Base-by-base conservation (phyloP, 2,113 vertebrate genomes). In the Callopanchax toddi region DNA sequence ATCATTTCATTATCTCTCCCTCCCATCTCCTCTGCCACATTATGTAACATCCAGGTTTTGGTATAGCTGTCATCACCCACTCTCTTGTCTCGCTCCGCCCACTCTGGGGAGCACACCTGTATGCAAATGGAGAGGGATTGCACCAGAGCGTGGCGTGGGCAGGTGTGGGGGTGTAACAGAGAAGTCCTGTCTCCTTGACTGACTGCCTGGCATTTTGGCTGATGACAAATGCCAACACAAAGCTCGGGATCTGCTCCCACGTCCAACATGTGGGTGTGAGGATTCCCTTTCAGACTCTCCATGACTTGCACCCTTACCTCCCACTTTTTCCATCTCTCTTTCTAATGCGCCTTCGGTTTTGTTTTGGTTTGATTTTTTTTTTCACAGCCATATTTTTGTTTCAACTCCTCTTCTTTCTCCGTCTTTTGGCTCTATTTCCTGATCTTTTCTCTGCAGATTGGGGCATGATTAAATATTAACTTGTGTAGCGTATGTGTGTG, bases 401-500 rank as follows among this genome's bases (percentile, higher is more conserved):
- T 52, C 59, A 67, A 4, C 56, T 65, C 52, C 52, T 69, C 40
- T 53, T 34, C 48, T 50, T 22, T 59, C 25, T 43, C 45, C 69
- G 58, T 76, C 67, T 43, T 55, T 18, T 20, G 29, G 37, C 22
- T 63, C 43, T 60, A 56, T 54, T 64, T 78, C 67, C 69, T 65
- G 1, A 70, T 52, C 60, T 76, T 70, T 67, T 84, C 46, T 66
- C 52, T 15, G 62, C 67, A 79, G 57, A 81, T 65, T 72, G 72
- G 76, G 72, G 74, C 66, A 73, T 88, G 88, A 91, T 92, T 88
- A 90, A 90, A 91, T 88, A 90, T 90, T 91, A 87, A 90, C 83
- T 34, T 17, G 25, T 59, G 53, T 51, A 29, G 50, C 61, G 34
- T 21, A 71, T 36, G 71, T 82, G 74, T 71, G 68, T 58, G 61